Conservation (phyloP, 2,888 invertebrate genomes). For the Geophilus truncorum region DNA sequence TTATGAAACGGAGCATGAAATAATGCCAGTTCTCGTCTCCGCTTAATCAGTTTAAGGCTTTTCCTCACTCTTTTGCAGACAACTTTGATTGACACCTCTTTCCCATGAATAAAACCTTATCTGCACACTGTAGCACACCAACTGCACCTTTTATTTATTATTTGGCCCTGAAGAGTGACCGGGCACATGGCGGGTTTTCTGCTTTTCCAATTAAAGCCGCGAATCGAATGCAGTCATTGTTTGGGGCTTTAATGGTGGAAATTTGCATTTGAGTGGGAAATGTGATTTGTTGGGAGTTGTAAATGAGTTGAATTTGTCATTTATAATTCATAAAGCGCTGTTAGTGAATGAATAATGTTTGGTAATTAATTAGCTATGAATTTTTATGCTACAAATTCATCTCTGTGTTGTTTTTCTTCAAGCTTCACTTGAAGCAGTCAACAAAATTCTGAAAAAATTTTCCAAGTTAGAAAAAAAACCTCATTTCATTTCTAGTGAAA, state of each 20-base stretch:
- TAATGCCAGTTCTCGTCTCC: neutral
- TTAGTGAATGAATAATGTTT: neutral
- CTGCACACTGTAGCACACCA: too few species aligned
- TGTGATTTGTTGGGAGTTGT: neutral
- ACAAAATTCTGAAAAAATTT: too few species aligned
- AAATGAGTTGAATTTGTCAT: neutral
- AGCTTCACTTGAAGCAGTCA: too few species aligned
- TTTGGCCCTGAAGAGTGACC: too few species aligned
- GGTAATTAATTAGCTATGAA: neutral
- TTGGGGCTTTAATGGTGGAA: neutral
- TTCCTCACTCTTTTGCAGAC: neutral
- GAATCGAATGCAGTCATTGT: neutral
- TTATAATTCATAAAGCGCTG: neutral
- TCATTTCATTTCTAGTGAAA: too few species aligned
- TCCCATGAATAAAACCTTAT: neutral
- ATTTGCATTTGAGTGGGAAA: conserved; percentile 4
- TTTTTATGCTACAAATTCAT: too few species aligned
- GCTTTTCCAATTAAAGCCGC: neutral
- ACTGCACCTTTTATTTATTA: too few species aligned
- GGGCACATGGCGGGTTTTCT: too few species aligned
- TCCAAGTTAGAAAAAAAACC: too few species aligned
- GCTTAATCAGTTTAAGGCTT: conserved; percentile 4
- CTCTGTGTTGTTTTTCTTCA: neutral
- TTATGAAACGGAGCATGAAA: conserved; percentile 4
- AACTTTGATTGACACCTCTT: neutral